These are phyloP conservation scores for Mus spretus DNA, from an alignment of 2,797 vertebrate genomes.

Conservation along the genomic window DNA sequence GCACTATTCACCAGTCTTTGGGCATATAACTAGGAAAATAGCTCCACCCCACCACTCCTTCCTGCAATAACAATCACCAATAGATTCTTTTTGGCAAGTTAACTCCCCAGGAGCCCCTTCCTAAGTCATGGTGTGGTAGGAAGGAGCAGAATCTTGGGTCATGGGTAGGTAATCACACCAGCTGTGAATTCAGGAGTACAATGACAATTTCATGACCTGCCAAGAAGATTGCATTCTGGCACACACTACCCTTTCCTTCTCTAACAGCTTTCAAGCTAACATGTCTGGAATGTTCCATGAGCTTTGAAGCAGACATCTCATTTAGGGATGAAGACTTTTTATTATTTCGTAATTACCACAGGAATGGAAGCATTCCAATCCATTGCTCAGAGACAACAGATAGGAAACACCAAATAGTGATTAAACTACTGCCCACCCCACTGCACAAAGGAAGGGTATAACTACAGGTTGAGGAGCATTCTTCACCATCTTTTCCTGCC, in stretches of 20 bases:
- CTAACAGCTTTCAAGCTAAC: too few species aligned
- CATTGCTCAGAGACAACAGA: neutral
- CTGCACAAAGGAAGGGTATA: neutral
- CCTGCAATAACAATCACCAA: neutral
- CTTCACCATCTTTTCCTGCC: neutral
- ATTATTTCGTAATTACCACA: neutral
- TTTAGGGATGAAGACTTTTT: neutral
- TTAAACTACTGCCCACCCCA: neutral
- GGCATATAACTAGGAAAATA: neutral
- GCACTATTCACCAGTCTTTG: neutral
- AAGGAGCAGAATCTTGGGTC: neutral
- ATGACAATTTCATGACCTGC: accelerated
- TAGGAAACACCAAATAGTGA: neutral
- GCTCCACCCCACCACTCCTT: neutral
- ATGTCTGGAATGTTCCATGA: neutral
- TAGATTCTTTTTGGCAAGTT: neutral
- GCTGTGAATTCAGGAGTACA: neutral
- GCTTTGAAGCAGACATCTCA: neutral
- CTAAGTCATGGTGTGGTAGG: neutral
- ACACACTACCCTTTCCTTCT: neutral
- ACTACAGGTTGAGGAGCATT: neutral
- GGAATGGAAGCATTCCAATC: neutral
- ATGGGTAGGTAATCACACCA: neutral
- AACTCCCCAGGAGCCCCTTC: neutral
- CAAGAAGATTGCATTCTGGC: neutral